phyloP scores from a whole-genome alignment of 2,113 vertebrate genomes.

The Perca flavescens region DNA sequence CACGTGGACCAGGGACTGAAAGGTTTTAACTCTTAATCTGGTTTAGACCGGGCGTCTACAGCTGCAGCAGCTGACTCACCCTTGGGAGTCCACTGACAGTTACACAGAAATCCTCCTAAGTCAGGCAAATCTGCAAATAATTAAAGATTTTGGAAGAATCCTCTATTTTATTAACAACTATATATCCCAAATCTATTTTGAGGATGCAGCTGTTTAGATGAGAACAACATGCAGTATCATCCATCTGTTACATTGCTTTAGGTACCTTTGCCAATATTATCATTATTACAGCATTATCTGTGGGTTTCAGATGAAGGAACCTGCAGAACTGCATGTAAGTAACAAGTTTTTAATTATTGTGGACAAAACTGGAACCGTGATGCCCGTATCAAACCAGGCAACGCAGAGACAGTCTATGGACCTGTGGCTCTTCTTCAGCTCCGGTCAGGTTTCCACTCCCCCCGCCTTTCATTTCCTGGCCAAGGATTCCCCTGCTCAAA shows the following conservation, averaged over 20 bases:
- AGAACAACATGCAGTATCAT: conserved; percentile 11
- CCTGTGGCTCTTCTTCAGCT: conserved; percentile 14
- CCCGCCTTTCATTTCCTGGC: conserved; percentile 19
- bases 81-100: conserved; percentile 31
- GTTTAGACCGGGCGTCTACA: conserved; percentile 46
- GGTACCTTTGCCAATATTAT: conserved; percentile 4
- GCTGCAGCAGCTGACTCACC: conserved; percentile 53
- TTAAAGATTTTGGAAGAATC: conserved; percentile 51
- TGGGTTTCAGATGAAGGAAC: conserved; percentile 8
- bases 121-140: conserved; percentile 70
- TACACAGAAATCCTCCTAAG: conserved; percentile 40
- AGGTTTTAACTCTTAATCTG: conserved; percentile 67
- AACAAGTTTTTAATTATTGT: conserved; percentile 38
- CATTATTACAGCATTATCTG: background rate
- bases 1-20: conserved; percentile 44
- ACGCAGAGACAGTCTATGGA: background rate
- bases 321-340: background rate
- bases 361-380: conserved; percentile 1
- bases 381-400: background rate
- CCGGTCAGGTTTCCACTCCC: conserved; percentile 42
- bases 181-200: conserved; percentile 17
- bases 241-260: conserved; percentile 33
- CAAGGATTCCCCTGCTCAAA: conserved; percentile 26
- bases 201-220: conserved; percentile 25
- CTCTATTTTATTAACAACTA: conserved; percentile 30